Conservation (phyloP, 2,888 invertebrate genomes). For the Heterodera filipjevi region DNA sequence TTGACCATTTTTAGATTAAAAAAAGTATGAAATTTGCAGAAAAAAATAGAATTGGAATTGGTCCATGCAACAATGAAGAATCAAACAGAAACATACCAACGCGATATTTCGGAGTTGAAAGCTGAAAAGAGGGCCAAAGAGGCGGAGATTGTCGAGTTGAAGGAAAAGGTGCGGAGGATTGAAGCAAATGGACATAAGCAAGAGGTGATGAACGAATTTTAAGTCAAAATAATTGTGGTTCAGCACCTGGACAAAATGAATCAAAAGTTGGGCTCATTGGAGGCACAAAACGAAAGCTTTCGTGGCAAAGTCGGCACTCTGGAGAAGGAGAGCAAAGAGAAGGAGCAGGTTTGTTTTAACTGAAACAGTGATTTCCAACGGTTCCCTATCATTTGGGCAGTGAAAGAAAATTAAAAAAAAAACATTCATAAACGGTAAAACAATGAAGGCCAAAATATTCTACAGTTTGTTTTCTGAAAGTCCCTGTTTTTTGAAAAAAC, state of each 20-base stretch:
- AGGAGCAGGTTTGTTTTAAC: slow-evolving; percentile 34
- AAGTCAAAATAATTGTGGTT: not conserved
- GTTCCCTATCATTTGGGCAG: no score
- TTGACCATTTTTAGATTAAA: not conserved
- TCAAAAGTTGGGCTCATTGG: slow-evolving; percentile 35
- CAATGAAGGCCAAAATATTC: no score
- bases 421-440: no score
- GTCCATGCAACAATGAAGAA: slow-evolving; percentile 21
- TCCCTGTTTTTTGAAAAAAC: no score
- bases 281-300: slow-evolving; percentile 36
- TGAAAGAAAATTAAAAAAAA: no score
- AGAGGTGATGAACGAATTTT: slow-evolving; percentile 1
- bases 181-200: slow-evolving; percentile 15
- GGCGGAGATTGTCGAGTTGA: not conserved
- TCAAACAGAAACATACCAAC: slow-evolving; percentile 19
- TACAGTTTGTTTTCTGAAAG: no score
- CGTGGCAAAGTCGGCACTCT: slow-evolving; percentile 23
- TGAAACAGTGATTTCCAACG: no score
- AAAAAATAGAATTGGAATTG: slow-evolving; percentile 33
- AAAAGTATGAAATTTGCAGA: slow-evolving; percentile 3
- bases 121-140: slow-evolving; percentile 22
- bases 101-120: slow-evolving; percentile 35
- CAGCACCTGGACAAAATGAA: slow-evolving; percentile 37
- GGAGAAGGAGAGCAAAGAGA: slow-evolving; percentile 23
- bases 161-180: not conserved